phyloP scores from a whole-genome alignment of 2,888 invertebrate species.

The Junonia oenone region DNA sequence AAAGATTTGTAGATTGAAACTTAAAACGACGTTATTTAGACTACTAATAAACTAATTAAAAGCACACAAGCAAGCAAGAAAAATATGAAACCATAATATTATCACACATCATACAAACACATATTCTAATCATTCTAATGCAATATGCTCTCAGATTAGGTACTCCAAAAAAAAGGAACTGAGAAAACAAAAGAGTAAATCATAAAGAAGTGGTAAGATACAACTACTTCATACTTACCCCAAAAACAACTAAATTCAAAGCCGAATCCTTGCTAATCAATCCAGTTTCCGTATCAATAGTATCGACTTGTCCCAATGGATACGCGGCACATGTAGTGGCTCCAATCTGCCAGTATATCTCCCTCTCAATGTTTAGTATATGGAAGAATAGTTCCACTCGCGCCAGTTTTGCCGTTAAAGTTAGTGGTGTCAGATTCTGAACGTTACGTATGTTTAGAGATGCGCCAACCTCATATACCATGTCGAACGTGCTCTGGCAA shows the following conservation, averaged over 20 bases:
- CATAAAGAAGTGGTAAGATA: conserved; percentile 52
- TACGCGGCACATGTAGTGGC: conserved; percentile 98
- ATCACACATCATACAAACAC: too few species aligned
- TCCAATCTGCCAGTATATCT: conserved; percentile 98
- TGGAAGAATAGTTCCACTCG: conserved; percentile 97
- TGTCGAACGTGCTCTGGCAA: conserved; percentile 92
- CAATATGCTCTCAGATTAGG: not conserved
- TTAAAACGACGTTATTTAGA: too few species aligned
- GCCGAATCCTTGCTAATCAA: conserved; percentile 97
- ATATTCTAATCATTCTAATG: too few species aligned
- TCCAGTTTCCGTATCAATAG: conserved; percentile 94
- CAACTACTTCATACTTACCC: conserved; percentile 82
- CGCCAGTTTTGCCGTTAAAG: conserved; percentile 95
- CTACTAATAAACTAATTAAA: too few species aligned
- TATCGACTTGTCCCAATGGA: conserved; percentile 95
- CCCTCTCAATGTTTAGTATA: conserved; percentile 95
- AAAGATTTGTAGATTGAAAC: too few species aligned
- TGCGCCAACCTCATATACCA: conserved; percentile 95
- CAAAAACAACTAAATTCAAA: conserved; percentile 96
- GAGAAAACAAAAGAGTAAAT: not conserved
- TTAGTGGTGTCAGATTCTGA: conserved; percentile 93
- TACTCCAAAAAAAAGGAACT: not conserved
- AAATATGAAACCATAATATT: too few species aligned
- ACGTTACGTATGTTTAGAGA: conserved; percentile 92
- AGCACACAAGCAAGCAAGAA: too few species aligned